Percentiles rank a stretch among this genome's conserved stretches.
These are phyloP conservation scores for Microcebus ravelobensis DNA, from an alignment of 2,113 vertebrate species.

Conservation along the genomic window DNA sequence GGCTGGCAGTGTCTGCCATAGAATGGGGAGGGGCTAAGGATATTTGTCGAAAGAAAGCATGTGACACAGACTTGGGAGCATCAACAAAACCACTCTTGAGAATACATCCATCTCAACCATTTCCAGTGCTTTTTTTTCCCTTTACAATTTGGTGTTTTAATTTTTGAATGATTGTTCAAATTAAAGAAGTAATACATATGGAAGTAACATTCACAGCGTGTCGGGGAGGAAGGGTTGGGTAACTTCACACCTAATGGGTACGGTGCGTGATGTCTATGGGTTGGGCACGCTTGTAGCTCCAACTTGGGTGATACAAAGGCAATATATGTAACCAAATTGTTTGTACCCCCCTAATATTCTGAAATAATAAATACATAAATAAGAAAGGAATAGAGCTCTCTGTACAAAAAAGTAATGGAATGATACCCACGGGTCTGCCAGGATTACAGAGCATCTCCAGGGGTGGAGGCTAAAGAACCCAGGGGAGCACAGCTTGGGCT, in stretches of 20 bases:
- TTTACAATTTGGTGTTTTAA: neutral
- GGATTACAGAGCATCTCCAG: neutral
- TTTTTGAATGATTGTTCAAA: neutral
- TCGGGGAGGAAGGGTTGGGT: no score
- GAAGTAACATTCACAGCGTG: no score
- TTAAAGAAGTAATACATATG: neutral
- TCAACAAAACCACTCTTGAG: neutral
- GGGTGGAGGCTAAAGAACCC: neutral
- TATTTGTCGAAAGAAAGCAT: neutral
- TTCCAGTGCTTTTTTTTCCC: neutral
- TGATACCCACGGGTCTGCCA: no score
- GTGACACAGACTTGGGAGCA: neutral
- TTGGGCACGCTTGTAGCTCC: no score
- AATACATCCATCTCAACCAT: neutral
- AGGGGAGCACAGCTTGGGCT: neutral
- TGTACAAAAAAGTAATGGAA: neutral
- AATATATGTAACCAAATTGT: no score
- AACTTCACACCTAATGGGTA: no score
- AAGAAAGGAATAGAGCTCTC: neutral
- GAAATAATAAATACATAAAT: no score
- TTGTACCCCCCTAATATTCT: no score
- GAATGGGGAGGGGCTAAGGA: neutral
- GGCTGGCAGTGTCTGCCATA: neutral
- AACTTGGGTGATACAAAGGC: no score
- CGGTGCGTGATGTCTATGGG: no score